Evolutionary conservation across 2,113 vertebrate genomes (phyloP), one percentile per base, ranked within the genome.

Genomic region (Pterocles gutturalis): DNA sequence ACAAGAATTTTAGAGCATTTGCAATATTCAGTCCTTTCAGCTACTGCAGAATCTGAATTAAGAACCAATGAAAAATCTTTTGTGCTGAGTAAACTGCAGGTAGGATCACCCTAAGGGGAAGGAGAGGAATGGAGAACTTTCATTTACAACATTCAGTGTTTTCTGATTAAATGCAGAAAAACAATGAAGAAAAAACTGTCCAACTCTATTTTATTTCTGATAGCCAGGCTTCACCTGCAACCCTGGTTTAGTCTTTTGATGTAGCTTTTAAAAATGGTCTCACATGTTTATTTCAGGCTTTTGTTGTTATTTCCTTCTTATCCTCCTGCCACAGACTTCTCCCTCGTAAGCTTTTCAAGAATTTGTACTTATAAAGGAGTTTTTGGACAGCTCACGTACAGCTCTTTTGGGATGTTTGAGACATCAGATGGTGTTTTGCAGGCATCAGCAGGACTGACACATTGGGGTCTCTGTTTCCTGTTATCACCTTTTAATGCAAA

Each of bases 401-500:
- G 54, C 49, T 81, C 62, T 48, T 87, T 34, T 22, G 38, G 70
- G 53, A 53, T 76, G 66, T 58, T n/a, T 77, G 77, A 77, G 45
- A 77, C 49, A 54, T 83, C 77, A 93, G 62, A 53, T 10, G 22
- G 33, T 80, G 62, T 77, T 90, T 49, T 55, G 31, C 31, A 90
- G 78, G 78, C 82, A 90, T 80, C 73, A 89, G 78, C 76, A 91
- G 25, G 72, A 92, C 28, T 80, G 82, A 76, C 34, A 49, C 14
- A 36, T 49, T 72, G 38, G 16, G 93, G 91, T 89, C 76, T 86
- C 72, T 72, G 38, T 87, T 90, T 96, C 93, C 93, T 53, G 92
- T 96, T 96, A 95, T 89, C 89, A 73, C 82, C 21, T 96, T 95
- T 93, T 81, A 96, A 94, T 96, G 81, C 78, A 95, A 90, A 84